A percentile compares a stretch with the other conserved stretches of the same genome.
phyloP scores from a whole-genome alignment of 2,113 vertebrate species.

The Thalassarche chlororhynchos region DNA sequence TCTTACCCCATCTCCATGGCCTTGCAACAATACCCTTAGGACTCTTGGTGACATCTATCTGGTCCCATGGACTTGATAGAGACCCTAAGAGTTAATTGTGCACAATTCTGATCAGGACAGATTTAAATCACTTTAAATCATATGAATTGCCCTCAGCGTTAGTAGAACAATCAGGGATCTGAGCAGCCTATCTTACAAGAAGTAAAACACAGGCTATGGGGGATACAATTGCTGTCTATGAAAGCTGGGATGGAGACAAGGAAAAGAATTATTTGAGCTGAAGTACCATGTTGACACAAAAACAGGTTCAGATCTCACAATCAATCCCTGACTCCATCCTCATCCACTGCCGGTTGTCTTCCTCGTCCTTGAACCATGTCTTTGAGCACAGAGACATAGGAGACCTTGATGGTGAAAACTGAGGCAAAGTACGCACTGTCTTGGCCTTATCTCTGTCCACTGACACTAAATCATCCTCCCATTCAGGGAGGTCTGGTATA shows the following conservation, averaged over 20 bases:
- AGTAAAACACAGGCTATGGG: background rate
- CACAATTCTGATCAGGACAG: background rate
- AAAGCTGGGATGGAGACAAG: background rate
- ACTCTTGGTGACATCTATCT: background rate
- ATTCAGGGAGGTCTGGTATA: background rate
- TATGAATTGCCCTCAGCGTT: background rate
- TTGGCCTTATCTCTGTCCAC: background rate
- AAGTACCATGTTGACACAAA: background rate
- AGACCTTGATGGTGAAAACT: background rate
- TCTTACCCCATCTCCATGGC: background rate
- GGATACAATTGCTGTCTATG: background rate
- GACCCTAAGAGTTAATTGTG: background rate
- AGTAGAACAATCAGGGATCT: background rate
- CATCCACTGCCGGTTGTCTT: background rate
- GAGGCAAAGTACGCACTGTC: background rate
- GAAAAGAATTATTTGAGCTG: background rate
- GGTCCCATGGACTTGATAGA: background rate
- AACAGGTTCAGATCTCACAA: background rate
- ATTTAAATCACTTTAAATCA: background rate
- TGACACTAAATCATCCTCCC: background rate
- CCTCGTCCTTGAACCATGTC: background rate
- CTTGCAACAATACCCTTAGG: background rate
- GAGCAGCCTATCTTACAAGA: background rate
- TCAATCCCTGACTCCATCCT: background rate
- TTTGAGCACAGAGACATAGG: background rate